These are phyloP conservation scores for Baronia brevicornis DNA, from an alignment of 2,888 invertebrate species.

Conservation along the genomic window DNA sequence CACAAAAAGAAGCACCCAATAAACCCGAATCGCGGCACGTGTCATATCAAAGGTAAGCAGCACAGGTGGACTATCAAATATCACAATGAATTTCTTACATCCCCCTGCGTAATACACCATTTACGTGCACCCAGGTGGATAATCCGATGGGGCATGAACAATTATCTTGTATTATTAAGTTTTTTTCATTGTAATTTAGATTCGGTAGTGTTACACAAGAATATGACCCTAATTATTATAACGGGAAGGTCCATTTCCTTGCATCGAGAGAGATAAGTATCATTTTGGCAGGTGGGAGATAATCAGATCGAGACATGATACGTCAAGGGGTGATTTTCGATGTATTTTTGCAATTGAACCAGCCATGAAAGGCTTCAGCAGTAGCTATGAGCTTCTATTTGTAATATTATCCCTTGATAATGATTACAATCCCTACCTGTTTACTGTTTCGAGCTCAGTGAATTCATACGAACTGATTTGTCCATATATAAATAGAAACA, in stretches of 20 bases:
- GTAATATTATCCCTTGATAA: conserved; percentile 11
- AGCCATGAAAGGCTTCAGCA: conserved; percentile 39
- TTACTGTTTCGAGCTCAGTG: too few species aligned
- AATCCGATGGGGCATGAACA: conserved; percentile 57
- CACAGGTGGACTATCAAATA: conserved; percentile 40
- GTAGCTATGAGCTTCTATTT: conserved; percentile 8
- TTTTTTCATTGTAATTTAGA: conserved; percentile 25
- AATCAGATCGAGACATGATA: conserved; percentile 48
- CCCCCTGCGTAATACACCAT: conserved; percentile 38
- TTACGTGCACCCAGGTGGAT: conserved; percentile 59
- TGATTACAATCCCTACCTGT: conserved; percentile 7
- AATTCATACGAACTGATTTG: too few species aligned
- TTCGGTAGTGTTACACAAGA: conserved; percentile 12
- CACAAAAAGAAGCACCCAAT: conserved; percentile 26
- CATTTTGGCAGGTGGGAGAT: conserved; percentile 59
- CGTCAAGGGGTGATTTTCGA: conserved; percentile 38
- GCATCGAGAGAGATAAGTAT: conserved; percentile 25
- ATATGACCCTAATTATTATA: conserved; percentile 22
- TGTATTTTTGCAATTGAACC: conserved; percentile 26
- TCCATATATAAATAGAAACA: too few species aligned
- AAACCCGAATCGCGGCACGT: conserved; percentile 37
- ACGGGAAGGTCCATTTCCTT: conserved; percentile 31
- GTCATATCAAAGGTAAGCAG: conserved; percentile 57
- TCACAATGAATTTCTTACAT: conserved; percentile 31
- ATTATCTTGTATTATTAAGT: conserved; percentile 50